phyloP scores from a whole-genome alignment of 2,888 invertebrate genomes.

The Augochlorella aurata region DNA sequence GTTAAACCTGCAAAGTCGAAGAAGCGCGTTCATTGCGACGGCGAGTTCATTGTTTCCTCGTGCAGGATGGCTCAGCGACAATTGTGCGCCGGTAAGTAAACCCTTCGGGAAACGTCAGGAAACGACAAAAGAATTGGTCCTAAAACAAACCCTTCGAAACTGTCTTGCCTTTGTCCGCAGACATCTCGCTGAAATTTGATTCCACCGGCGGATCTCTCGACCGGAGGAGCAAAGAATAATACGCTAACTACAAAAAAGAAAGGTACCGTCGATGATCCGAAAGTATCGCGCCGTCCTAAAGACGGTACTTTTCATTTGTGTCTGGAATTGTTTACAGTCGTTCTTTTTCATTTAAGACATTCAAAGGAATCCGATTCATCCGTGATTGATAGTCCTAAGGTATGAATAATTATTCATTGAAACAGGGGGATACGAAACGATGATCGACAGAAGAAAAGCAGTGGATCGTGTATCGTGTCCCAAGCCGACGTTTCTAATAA shows the following conservation, averaged over 20 bases:
- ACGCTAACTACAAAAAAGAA: constrained; percentile 45
- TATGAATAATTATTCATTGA: neutral
- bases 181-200: constrained; percentile 66
- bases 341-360: constrained; percentile 2
- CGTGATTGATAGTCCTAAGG: neutral
- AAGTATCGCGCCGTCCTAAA: constrained; percentile 31
- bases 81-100: constrained; percentile 44
- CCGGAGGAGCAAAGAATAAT: constrained; percentile 54
- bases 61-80: constrained; percentile 44
- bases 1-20: constrained; percentile 6
- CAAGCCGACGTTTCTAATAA: too few relatives aligned
- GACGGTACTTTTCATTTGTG: constrained; percentile 44
- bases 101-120: constrained; percentile 51
- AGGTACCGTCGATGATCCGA: constrained; percentile 22
- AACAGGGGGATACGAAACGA: neutral
- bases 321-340: constrained; percentile 38
- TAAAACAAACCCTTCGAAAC: constrained; percentile 66
- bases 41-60: constrained; percentile 39
- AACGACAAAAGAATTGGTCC: constrained; percentile 55
- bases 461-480: too few relatives aligned
- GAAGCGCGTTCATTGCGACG: constrained; percentile 20
- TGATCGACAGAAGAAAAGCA: neutral
- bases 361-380: neutral
- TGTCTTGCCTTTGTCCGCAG: constrained; percentile 57
- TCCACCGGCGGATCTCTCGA: constrained; percentile 53